Evolutionary conservation across 2,797 vertebrate species (phyloP), one percentile per base, ranked within the genome.

Genomic region (Nyctalus aviator): DNA sequence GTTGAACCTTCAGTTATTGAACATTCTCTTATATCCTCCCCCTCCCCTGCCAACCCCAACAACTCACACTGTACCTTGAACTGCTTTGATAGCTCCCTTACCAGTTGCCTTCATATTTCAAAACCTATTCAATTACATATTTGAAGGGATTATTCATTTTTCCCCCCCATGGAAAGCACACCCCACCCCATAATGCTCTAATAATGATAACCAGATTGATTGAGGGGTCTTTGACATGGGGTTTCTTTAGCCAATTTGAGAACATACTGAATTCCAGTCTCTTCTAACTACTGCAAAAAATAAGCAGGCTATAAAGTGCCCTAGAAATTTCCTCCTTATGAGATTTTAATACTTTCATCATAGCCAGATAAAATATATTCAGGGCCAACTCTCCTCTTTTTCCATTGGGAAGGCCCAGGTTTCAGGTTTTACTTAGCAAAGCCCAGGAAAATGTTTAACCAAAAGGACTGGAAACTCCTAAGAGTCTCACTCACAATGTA

Each of bases 201-300:
- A 96, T 97, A 98, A 98, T 95, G 91, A 72, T 79, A 97, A 97
- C 97, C 98, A 98, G 96, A 98, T 98, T 97, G 96, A 96, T 87
- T 62, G n/a, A 71, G 48, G 96, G 89, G 93, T 90, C 94, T 93
- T 93, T 93, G 93, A 97, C 64, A 95, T 95, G 35, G 35, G 55
- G 82, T 96, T 93, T 97, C 92, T 95, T 95, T 69, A 96, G 76
- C 78, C 97, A 90, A 62, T 95, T 96, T 96, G 95, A 91, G 79
- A 97, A 97, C 96, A 97, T 91, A 93, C 94, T 97, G 96, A 97
- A 89, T 95, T 98, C 96, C 93, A 95, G 81, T 95, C 96, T 97
- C 83, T 97, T 95, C 69, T 96, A 94, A 46, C 55, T 94, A 96
- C 92, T 91, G 88, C 84, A 96, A 96, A 97, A 44, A 98, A 97